A percentile compares a stretch with the other conserved stretches of the same genome.
These are phyloP conservation scores for Eulemur mongoz DNA, from an alignment of 2,797 vertebrate species.

Conservation along the genomic window DNA sequence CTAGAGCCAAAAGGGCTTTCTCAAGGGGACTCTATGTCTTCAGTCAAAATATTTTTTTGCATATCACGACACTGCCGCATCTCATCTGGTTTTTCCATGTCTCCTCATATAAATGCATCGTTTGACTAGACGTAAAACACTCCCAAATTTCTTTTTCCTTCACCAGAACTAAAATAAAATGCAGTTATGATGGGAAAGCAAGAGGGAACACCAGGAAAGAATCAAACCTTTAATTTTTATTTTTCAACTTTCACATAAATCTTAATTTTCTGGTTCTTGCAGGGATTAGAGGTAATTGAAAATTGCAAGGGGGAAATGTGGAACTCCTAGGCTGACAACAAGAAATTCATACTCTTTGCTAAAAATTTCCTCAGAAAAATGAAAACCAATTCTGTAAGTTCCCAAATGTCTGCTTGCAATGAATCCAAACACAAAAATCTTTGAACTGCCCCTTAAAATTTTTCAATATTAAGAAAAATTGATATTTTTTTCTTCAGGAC, in stretches of 20 bases:
- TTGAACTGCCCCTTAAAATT: not conserved
- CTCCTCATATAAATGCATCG: conserved; percentile 27
- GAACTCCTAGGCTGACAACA: not conserved
- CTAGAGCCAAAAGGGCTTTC: not conserved
- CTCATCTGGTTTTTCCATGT: conserved; percentile 16
- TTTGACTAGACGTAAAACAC: conserved; percentile 26
- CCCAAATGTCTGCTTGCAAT: not conserved
- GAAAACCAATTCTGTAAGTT: conserved; percentile 28
- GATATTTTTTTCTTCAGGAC: not conserved
- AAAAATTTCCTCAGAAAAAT: conserved; percentile 9
- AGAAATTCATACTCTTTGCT: not conserved
- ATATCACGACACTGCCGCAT: not conserved
- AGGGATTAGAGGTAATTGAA: not conserved
- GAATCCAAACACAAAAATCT: not conserved
- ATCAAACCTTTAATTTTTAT: conserved; percentile 42
- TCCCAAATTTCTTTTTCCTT: not conserved
- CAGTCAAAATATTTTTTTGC: not conserved
- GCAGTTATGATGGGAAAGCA: not conserved
- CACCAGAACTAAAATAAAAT: conserved; percentile 14
- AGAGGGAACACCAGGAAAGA: not conserved
- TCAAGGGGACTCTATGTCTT: not conserved
- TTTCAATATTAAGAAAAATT: not conserved
- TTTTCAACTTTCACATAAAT: conserved; percentile 47
- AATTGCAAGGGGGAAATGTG: not conserved
- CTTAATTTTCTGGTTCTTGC: not conserved